These are phyloP conservation scores for Ictidomys tridecemlineatus DNA, from an alignment of 2,113 vertebrate species.

Conservation along the genomic window DNA sequence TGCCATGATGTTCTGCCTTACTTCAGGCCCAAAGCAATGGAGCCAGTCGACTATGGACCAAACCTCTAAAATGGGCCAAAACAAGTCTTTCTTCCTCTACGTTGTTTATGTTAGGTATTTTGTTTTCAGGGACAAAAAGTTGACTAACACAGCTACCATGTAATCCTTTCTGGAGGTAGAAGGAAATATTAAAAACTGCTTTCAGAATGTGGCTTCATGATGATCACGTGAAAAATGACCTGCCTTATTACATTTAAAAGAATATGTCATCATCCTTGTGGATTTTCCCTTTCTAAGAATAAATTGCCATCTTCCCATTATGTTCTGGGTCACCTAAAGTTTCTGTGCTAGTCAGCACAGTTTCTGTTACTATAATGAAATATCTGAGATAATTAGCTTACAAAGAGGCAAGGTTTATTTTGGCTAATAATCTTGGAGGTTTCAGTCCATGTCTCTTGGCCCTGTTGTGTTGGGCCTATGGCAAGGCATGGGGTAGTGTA, in stretches of 20 bases:
- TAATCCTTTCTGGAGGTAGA: not conserved
- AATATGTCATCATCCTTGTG: not conserved
- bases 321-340: not conserved
- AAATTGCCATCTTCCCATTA: not conserved
- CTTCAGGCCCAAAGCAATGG: too few relatives aligned
- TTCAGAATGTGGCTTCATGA: constrained; percentile 2
- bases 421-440: not conserved
- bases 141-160: not conserved
- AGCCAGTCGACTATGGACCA: too few relatives aligned
- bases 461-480: not conserved
- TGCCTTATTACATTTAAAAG: not conserved
- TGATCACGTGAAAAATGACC: not conserved
- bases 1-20: too few relatives aligned
- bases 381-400: not conserved
- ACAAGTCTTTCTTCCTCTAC: too few relatives aligned
- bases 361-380: not conserved
- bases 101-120: too few relatives aligned
- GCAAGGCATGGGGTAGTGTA: not conserved
- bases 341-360: not conserved
- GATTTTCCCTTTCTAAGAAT: constrained; percentile 1
- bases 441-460: not conserved
- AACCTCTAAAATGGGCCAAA: too few relatives aligned
- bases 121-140: too few relatives aligned
- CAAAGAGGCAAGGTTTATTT: not conserved
- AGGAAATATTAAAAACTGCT: not conserved